Conservation (phyloP, 2,797 vertebrate genomes). For the Microctenopoma lineatum region DNA sequence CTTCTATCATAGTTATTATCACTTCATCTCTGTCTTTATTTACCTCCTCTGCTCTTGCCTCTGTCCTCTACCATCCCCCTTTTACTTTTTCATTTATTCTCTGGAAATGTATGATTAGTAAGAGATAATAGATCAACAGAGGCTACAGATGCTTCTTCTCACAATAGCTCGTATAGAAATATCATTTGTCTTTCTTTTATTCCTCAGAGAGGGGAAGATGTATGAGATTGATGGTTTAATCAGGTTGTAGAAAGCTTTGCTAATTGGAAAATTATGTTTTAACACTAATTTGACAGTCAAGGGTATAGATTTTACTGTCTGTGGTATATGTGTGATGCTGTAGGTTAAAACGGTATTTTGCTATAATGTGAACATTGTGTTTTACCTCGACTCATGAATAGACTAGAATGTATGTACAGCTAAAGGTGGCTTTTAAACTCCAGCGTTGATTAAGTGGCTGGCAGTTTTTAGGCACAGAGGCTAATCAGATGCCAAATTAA, state of each 20-base stretch:
- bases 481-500: slow-evolving; percentile 13
- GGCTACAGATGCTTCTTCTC: slow-evolving; percentile 43
- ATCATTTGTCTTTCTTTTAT: slow-evolving; percentile 31
- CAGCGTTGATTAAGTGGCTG: neutral
- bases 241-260: slow-evolving; percentile 48
- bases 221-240: slow-evolving; percentile 62
- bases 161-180: slow-evolving; percentile 34
- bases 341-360: slow-evolving; percentile 57
- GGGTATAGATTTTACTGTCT: slow-evolving; percentile 38
- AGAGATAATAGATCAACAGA: slow-evolving; percentile 44
- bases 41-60: slow-evolving; percentile 41
- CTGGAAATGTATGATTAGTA: slow-evolving; percentile 48
- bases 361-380: slow-evolving; percentile 29
- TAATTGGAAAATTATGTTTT: slow-evolving; percentile 68
- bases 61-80: slow-evolving; percentile 24
- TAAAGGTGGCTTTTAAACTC: slow-evolving; percentile 13
- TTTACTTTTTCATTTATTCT: slow-evolving; percentile 46
- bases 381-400: slow-evolving; percentile 5
- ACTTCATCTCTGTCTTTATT: slow-evolving; percentile 69
- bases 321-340: slow-evolving; percentile 27
- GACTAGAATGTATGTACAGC: neutral
- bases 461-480: slow-evolving; percentile 1
- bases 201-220: slow-evolving; percentile 37
- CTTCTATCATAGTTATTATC: slow-evolving; percentile 69
- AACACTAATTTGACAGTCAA: slow-evolving; percentile 52